A percentile compares a stretch with the other conserved stretches of the same genome.
Conservation (phyloP, 2,113 vertebrate genomes). For the Ursus arctos region DNA sequence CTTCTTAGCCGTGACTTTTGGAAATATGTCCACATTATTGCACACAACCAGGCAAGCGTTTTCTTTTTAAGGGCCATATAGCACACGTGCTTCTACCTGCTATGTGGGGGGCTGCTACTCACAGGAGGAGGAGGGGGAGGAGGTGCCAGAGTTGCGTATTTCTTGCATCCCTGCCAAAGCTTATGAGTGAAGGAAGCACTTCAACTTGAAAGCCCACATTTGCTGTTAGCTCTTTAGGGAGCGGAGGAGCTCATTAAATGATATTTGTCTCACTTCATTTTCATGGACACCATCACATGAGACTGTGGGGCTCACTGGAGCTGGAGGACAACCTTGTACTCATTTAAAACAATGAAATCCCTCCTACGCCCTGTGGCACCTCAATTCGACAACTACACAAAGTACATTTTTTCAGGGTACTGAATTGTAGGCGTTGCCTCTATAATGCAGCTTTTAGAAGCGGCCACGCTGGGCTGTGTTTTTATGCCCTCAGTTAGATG, state of each 20-base stretch:
- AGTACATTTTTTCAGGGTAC: not conserved
- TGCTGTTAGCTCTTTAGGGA: not conserved
- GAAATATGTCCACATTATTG: accelerated
- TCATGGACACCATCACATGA: not conserved
- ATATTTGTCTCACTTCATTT: not conserved
- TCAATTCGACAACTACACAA: accelerated
- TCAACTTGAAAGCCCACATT: not conserved
- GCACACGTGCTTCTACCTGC: not conserved
- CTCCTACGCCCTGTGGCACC: not conserved
- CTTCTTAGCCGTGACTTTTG: not conserved
- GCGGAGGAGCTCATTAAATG: accelerated
- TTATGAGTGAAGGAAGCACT: not conserved
- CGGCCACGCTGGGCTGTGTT: not conserved
- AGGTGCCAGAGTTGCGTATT: not conserved
- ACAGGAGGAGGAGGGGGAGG: not conserved
- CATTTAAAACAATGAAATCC: not conserved
- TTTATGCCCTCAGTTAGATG: not conserved
- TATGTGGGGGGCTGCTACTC: not conserved
- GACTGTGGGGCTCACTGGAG: not conserved
- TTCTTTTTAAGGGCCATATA: not conserved
- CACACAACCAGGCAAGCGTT: not conserved
- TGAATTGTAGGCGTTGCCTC: not conserved
- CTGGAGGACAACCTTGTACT: not conserved
- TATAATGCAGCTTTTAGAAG: not conserved
- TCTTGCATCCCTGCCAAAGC: not conserved